Evolutionary conservation across 2,888 invertebrate species (phyloP).

Genomic region (Hydroisotoma schaefferi): DNA sequence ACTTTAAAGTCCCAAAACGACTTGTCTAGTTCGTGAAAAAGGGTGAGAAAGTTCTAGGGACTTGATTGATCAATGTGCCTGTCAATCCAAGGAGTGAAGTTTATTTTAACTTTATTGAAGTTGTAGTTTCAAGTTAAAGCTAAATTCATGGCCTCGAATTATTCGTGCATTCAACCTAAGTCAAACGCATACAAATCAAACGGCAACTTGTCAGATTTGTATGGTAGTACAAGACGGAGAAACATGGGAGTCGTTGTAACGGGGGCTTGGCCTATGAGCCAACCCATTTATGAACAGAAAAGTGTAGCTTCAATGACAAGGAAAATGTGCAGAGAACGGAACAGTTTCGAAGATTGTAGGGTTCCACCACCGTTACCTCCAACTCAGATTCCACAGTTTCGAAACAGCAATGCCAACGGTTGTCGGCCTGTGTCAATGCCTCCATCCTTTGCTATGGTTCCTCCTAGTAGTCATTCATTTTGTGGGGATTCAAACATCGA

Average conservation of each 20-base stretch:
- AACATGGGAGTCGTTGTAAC: conserved; percentile 40
- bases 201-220: conserved; percentile 16
- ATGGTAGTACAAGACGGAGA: conserved; percentile 18
- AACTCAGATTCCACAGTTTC: not conserved
- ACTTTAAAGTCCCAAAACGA: too few relatives aligned
- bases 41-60: too few relatives aligned
- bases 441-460: conserved; percentile 13
- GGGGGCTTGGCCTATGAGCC: conserved; percentile 42
- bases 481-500: conserved; percentile 20
- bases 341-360: conserved; percentile 20
- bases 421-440: conserved; percentile 36
- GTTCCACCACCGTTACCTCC: not conserved
- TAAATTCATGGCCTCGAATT: conserved; percentile 11
- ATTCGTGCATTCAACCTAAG: conserved; percentile 13
- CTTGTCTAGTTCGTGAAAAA: too few relatives aligned
- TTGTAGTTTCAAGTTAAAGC: conserved; percentile 13
- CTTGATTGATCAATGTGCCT: too few relatives aligned
- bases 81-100: too few relatives aligned
- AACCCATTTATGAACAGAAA: conserved; percentile 22
- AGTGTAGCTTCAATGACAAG: too few relatives aligned
- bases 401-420: conserved; percentile 11
- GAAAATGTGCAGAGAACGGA: conserved; percentile 22
- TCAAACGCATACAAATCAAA: conserved; percentile 23
- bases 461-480: not conserved
- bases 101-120: conserved; percentile 19